Evolutionary conservation across 2,797 vertebrate genomes (phyloP), one percentile per base, ranked within the genome.

Genomic region (Brotula barbata): DNA sequence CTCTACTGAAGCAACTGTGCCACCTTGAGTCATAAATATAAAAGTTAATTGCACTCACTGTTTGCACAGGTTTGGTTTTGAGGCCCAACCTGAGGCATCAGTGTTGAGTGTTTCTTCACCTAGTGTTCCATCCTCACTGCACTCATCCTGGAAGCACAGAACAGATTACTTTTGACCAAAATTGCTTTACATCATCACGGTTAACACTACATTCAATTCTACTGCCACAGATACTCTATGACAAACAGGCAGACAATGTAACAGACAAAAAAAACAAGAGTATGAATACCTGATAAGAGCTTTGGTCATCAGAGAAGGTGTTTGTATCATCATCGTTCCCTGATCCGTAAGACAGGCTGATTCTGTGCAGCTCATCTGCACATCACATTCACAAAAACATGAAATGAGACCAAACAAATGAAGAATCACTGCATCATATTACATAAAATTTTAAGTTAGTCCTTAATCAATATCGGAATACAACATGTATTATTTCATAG

Each of bases 251-350:
- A 28, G 8, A 28, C 25, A 28, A 4, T 28, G 6, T 14, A 16
- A 10, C 14, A 50, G 8, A 52, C 33, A 52, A 3, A 1, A 7
- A 47, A 9, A 6, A 7, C 17, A 13, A 13, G 19, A 5, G 6
- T 10, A 0, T 0, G 33, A 17, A 78, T 84, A 98, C 97, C 93
- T 94, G 95, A 74, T 92, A 93, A 52, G 90, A 91, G 89, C 97
- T 96, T 36, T 96, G 95, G 87, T 97, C 95, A 67, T 97, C 95
- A 15, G 95, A 96, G 90, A 95, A 96, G 67, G 92, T 89, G 63
- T 85, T 93, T 5, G 92, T 60, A 52, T 95, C 94, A 33, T 95
- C 93, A 14, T 92, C 71, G 78, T 90, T 91, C 63, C 59, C 58
- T 46, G 92, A 90, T 34, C 92, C 84, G 64, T 95, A 98, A 68